Evolutionary conservation across 2,888 invertebrate species (phyloP), one percentile per base, ranked within the genome.

Genomic region (Hypselothyrea guttata): DNA sequence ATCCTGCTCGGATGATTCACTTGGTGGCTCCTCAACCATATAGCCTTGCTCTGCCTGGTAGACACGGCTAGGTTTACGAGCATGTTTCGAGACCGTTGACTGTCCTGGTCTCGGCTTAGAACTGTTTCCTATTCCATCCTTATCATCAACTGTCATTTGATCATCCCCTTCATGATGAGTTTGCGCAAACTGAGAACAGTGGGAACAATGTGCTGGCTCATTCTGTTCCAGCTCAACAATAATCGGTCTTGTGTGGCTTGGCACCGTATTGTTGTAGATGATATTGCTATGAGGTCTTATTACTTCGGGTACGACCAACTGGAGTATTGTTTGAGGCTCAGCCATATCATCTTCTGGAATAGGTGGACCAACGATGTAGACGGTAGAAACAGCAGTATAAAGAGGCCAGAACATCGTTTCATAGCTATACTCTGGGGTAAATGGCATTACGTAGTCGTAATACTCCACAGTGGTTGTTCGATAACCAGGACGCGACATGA

Each of bases 21-120:
- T 67, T 16, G 82, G 60, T 1, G 89, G 88, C 46, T 89, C 88
- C 61, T 89, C 88, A 0, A 88, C 88, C 28, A 79, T 49, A 46
- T 89, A 89, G 2, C 79, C 84, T 22, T 83, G 62, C 27, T 73
- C 67, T n/a, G 85, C 41, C 31, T 74, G 68, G 60, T 88, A 86
- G 9, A 77, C 51, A 52, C 62, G 35, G 7, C 60, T 55, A 40
- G 54, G 16, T 8, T 35, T 44, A n/a, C n/a, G n/a, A n/a, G n/a
- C n/a, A n/a, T 13, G 1, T 5, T 34, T 38, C 4, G 31, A 0
- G 1, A 49, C 42, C 1, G 56, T 12, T 38, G 11, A 11, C 30
- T 16, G n/a, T 37, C 15, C 3, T 40, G 38, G 38, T 5, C 7
- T 18, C n/a, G 11, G 15, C 7, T 34, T 51, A 12, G 27, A 8